phyloP scores from a whole-genome alignment of 2,797 vertebrate species.

The Muraenolepis orangiensis region DNA sequence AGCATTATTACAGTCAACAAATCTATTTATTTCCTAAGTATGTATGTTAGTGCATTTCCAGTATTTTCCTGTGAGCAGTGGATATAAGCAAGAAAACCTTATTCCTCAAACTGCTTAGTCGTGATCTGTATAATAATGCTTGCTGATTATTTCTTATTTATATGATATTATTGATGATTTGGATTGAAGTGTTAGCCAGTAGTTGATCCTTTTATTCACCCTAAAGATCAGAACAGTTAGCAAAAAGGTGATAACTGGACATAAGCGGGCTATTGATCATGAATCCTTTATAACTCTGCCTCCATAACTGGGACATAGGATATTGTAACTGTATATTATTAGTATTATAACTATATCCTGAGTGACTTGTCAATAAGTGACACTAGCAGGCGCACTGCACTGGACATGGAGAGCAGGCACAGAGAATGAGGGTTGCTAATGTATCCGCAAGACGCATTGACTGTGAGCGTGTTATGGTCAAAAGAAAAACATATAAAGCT shows the following conservation, averaged over 20 bases:
- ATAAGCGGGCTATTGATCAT: conserved; percentile 55
- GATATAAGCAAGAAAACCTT: background rate
- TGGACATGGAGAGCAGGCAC: conserved; percentile 14
- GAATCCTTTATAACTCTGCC: conserved; percentile 50
- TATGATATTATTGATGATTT: conserved; percentile 40
- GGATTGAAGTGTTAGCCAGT: conserved; percentile 37
- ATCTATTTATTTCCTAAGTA: background rate
- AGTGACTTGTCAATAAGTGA: conserved; percentile 63
- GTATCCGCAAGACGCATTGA: background rate
- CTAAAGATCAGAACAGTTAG: conserved; percentile 30
- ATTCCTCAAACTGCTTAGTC: conserved; percentile 2
- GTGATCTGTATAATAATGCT: conserved; percentile 6
- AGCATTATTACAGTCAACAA: background rate
- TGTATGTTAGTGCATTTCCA: background rate
- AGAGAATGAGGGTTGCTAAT: background rate
- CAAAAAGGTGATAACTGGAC: conserved; percentile 37
- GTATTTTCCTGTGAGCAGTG: background rate
- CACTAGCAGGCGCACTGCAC: conserved; percentile 43
- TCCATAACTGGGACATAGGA: conserved; percentile 43
- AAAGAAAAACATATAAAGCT: background rate
- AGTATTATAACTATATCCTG: conserved; percentile 60
- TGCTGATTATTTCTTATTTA: too few relatives aligned
- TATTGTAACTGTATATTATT: conserved; percentile 56
- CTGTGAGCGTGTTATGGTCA: background rate
- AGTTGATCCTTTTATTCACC: conserved; percentile 42